Percentiles rank a stretch among this genome's conserved stretches.
phyloP scores from a whole-genome alignment of 2,797 vertebrate genomes.

The Mus caroli region DNA sequence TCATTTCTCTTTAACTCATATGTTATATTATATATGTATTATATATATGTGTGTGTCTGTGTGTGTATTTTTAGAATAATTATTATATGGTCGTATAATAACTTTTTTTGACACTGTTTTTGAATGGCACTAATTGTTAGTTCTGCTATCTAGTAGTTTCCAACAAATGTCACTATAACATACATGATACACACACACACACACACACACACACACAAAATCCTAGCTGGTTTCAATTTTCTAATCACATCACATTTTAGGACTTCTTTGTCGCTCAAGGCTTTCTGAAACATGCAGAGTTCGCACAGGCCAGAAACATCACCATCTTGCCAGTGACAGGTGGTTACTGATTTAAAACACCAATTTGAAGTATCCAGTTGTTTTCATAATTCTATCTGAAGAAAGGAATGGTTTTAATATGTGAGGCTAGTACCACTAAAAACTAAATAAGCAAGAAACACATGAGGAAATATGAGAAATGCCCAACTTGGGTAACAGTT shows the following conservation, averaged over 20 bases:
- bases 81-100: not conserved
- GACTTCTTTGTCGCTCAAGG: not conserved
- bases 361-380: not conserved
- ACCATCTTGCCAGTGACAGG: not conserved
- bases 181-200: not conserved
- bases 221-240: not conserved
- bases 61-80: not conserved
- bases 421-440: not conserved
- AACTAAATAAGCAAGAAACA: not conserved
- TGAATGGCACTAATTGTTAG: slow-evolving; percentile 16
- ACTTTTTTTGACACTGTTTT: not conserved
- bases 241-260: not conserved
- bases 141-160: not conserved
- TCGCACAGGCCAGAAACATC: not conserved
- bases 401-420: not conserved
- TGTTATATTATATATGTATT: not conserved
- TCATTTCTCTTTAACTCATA: not conserved
- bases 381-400: not conserved
- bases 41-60: not conserved
- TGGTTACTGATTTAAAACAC: not conserved
- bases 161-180: not conserved
- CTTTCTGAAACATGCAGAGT: not conserved
- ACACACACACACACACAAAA: too few relatives aligned
- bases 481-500: not conserved
- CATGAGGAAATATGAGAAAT: not conserved